Evolutionary conservation across 2,113 vertebrate species (phyloP), one percentile per base, ranked within the genome.

Genomic region (Dryoscopus gambensis): DNA sequence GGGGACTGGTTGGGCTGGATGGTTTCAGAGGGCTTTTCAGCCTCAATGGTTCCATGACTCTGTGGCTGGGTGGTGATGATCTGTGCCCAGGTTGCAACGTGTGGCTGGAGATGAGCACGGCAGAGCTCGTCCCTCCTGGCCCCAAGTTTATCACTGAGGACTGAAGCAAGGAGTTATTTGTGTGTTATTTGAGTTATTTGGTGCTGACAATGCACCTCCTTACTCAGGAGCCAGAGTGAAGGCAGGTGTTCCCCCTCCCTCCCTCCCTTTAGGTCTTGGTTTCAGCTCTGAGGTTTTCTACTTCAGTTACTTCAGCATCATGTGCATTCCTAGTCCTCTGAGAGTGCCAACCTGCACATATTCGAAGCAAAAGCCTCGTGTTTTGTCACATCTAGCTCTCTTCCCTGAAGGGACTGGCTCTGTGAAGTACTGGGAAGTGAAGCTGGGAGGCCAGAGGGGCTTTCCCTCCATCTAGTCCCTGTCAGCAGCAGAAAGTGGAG

Each of bases 41-140:
- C 24, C 53, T 10, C 11, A 82, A 33, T 30, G 16, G 7, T 22
- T n/a, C 62, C 20, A 10, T 15, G 70, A 5, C 39, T 40, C 62
- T 47, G 11, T 68, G 62, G 18, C 1, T 46, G 35, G 30, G 40
- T 14, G 8, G 25, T 31, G 81, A 18, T 60, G 42, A 25, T n/a
- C 22, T 42, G 15, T 15, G 7, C 10, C 13, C 63, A 37, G 31
- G 5, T 7, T 57, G 15, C 31, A 44, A 3, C 0, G 2, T 0
- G 1, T 31, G 23, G 37, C 28, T 70, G 55, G 63, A 55, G 62
- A 19, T 42, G 64, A n/a, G 23, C 37, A 18, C 0, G 0, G 25
- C 65, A 78, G 59, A 68, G 6, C 28, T 47, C 0, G 0, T 4
- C 5, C 39, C 57, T 88, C 39, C 52, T 47, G 30, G 9, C 35